Evolutionary conservation across 2,888 invertebrate species (phyloP).

Genomic region (Anaspis maculata): DNA sequence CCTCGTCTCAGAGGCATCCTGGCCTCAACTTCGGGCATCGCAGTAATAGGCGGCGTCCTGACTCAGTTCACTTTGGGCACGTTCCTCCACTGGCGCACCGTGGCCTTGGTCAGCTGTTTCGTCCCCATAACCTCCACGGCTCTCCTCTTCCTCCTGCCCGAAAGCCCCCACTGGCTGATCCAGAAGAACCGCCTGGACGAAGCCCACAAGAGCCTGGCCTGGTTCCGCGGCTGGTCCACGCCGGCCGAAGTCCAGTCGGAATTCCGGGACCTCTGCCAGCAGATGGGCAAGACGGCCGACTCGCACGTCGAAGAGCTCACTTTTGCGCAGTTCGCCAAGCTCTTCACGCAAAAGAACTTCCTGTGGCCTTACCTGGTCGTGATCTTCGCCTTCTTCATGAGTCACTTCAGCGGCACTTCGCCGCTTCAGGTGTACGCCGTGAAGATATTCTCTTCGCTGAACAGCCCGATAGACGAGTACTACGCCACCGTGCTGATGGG

Average conservation of each 20-base stretch:
- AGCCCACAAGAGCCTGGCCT: slow-evolving; percentile 59
- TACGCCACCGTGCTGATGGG: slow-evolving; percentile 67
- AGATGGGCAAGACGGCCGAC: slow-evolving; percentile 4
- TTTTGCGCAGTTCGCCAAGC: too few species aligned
- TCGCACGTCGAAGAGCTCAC: slow-evolving; percentile 11
- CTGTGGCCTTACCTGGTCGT: slow-evolving; percentile 61
- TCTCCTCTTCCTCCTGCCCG: slow-evolving; percentile 62
- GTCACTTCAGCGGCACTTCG: slow-evolving; percentile 68
- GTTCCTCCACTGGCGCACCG: slow-evolving; percentile 61
- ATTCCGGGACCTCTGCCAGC: slow-evolving; percentile 36
- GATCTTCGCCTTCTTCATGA: slow-evolving; percentile 60
- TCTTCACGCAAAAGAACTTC: slow-evolving; percentile 54
- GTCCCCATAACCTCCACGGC: slow-evolving; percentile 57
- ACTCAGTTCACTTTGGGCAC: slow-evolving; percentile 65
- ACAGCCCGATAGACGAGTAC: slow-evolving; percentile 68
- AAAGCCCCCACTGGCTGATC: slow-evolving; percentile 72
- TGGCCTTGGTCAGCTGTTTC: slow-evolving; percentile 55
- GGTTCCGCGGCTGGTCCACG: slow-evolving; percentile 37
- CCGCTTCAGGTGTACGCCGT: slow-evolving; percentile 68
- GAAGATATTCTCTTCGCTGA: slow-evolving; percentile 60
- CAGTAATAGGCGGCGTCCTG: slow-evolving; percentile 63
- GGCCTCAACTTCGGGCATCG: slow-evolving; percentile 61
- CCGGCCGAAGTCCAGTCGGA: slow-evolving; percentile 52
- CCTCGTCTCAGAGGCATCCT: slow-evolving; percentile 63
- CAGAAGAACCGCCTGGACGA: slow-evolving; percentile 55